A percentile compares a stretch with the other conserved stretches of the same genome.
These are phyloP conservation scores for Turdus rufiventris DNA, from an alignment of 2,113 vertebrate species.

Conservation along the genomic window DNA sequence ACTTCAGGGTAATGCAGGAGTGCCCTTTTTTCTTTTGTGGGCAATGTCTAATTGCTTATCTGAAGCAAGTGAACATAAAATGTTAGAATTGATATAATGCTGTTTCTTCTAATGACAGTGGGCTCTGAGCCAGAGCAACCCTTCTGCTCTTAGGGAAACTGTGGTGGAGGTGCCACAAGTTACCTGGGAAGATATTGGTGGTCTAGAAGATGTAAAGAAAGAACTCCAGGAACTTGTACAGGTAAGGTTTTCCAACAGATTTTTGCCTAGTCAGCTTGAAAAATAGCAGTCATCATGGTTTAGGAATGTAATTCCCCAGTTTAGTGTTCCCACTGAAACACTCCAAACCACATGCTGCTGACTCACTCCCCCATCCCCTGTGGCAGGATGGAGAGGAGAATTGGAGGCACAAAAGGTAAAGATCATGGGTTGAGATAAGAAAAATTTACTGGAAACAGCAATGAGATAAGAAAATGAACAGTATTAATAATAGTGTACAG, in stretches of 20 bases:
- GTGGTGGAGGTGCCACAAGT: slow-evolving; percentile 97
- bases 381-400: not conserved
- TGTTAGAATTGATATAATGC: not conserved
- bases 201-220: slow-evolving; percentile 94
- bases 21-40: no score
- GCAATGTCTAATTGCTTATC: no score
- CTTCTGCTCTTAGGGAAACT: slow-evolving; percentile 92
- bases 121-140: slow-evolving; percentile 98
- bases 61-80: not conserved
- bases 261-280: not conserved
- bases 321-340: not conserved
- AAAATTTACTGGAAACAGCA: no score
- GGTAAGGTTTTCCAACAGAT: slow-evolving; percentile 66
- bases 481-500: not conserved
- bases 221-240: slow-evolving; percentile 96
- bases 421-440: not conserved
- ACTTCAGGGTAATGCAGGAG: slow-evolving; percentile 88
- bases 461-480: not conserved
- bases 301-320: not conserved
- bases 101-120: slow-evolving; percentile 72
- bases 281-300: not conserved
- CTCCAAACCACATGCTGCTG: not conserved
- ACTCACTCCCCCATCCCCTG: not conserved
- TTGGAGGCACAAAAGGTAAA: not conserved
- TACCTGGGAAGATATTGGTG: slow-evolving; percentile 95